These are phyloP conservation scores for Aphrophora alni DNA, from an alignment of 2,888 invertebrate genomes.

Conservation along the genomic window DNA sequence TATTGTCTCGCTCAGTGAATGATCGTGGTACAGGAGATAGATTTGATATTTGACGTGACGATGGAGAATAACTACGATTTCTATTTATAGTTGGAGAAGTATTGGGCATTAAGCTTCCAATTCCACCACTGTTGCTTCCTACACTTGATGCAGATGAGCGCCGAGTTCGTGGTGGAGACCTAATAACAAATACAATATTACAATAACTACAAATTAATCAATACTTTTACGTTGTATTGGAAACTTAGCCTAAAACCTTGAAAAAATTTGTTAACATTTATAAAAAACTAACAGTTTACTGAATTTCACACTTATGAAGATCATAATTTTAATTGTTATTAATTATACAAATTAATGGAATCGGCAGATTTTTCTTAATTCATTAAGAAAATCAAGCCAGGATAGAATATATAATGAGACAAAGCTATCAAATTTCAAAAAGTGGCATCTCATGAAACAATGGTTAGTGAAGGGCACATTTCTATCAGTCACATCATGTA, in stretches of 20 bases:
- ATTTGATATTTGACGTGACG: constrained; percentile 47
- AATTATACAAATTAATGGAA: too few relatives aligned
- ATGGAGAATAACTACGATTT: constrained; percentile 43
- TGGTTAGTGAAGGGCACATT: too few relatives aligned
- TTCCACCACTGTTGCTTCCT: constrained; percentile 56
- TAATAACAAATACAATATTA: constrained; percentile 46
- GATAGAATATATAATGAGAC: too few relatives aligned
- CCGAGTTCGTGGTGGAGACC: constrained; percentile 62
- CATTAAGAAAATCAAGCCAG: too few relatives aligned
- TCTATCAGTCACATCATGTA: too few relatives aligned
- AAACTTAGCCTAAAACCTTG: neutral
- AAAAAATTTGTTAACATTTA: neutral
- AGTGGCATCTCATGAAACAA: too few relatives aligned
- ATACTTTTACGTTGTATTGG: neutral
- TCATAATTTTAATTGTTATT: too few relatives aligned
- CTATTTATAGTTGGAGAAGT: constrained; percentile 46
- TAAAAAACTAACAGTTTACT: neutral
- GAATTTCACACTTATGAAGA: too few relatives aligned
- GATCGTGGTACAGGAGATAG: constrained; percentile 42
- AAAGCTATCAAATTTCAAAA: too few relatives aligned
- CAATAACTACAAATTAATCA: neutral
- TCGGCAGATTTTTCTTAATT: too few relatives aligned
- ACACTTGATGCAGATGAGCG: constrained; percentile 61
- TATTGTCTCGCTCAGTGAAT: constrained; percentile 57
- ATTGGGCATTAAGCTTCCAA: constrained; percentile 32